phyloP scores from a whole-genome alignment of 1,140 invertebrate species.

The Drosophila tani region DNA sequence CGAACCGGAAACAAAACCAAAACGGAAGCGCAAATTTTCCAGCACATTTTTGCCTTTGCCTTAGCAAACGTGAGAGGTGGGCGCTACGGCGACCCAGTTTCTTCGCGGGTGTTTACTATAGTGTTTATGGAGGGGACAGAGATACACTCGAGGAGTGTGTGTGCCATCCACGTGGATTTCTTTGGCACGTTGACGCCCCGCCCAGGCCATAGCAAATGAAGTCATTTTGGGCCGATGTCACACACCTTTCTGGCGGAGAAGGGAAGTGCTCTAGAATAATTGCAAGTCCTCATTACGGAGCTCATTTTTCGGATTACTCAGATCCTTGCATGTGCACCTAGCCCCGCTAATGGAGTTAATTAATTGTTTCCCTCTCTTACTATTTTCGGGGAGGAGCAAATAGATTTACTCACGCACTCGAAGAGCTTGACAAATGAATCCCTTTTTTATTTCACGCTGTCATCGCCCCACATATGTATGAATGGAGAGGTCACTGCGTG shows the following conservation, averaged over 20 bases:
- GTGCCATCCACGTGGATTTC: conserved; percentile 17
- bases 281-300: conserved; percentile 23
- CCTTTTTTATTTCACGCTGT: conserved; percentile 67
- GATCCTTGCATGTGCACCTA: conserved; percentile 44
- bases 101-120: conserved; percentile 31
- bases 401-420: conserved; percentile 45
- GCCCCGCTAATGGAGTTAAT: conserved; percentile 38
- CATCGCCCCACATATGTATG: conserved; percentile 45
- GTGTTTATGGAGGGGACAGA: conserved; percentile 23
- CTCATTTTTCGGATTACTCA: conserved; percentile 47
- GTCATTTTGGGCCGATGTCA: conserved; percentile 51
- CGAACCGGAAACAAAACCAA: conserved; percentile 83
- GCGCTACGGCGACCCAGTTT: conserved; percentile 45
- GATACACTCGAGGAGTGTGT: conserved; percentile 22
- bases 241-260: conserved; percentile 27
- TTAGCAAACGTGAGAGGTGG: not conserved
- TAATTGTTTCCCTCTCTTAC: conserved; percentile 17
- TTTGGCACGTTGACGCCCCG: conserved; percentile 36
- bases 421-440: conserved; percentile 66
- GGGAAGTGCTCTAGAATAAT: conserved; percentile 29
- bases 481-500: conserved; percentile 18
- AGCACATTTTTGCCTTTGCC: conserved; percentile 73
- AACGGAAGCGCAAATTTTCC: conserved; percentile 83
- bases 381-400: conserved; percentile 9
- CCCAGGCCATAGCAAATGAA: conserved; percentile 29